Base-by-base conservation (phyloP, 2,888 invertebrate genomes). In the Acanthosepion pharaonis region DNA sequence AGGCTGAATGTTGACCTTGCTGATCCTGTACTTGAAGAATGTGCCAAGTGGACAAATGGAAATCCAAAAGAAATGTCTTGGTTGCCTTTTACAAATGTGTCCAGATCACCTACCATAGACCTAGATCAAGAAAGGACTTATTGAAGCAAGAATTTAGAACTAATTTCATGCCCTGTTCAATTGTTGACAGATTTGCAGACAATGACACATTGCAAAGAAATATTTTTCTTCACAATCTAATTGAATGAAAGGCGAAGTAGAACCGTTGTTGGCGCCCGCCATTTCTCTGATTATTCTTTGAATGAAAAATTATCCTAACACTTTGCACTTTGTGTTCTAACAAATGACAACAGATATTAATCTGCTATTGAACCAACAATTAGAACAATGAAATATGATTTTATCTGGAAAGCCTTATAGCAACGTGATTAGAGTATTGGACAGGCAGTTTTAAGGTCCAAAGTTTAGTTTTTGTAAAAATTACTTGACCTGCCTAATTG, bases 1-100 rank as follows among this genome's bases (percentile, higher is more conserved):
- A 78, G n/a, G 78, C 78, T 78, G 78, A 78, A 78, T n/a, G n/a
- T n/a, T 78, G 78, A 78, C 78, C 78, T n/a, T 78, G n/a, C n/a
- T n/a, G 78, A 78, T 78, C 78, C 78, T 78, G 15, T n/a, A n/a
- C n/a, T n/a, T n/a, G n/a, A n/a, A 78, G n/a, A 78, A 78, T 33
- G 78, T n/a, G n/a, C 78, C 78, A n/a, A n/a, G 78, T n/a, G n/a
- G 33, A 78, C 11, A n/a, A 78, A 78, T n/a, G 11, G 78, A n/a
- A 78, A n/a, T 78, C n/a, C n/a, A n/a, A 78, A 78, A 11, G 78
- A 78, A n/a, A 78, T 78, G 78, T 78, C 78, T n/a, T 33, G 11
- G 78, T 78, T 78, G n/a, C n/a, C 78, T 78, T 78, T 78, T 78
- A 78, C 78, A 78, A 78, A 78, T 78, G 78, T 78, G 78, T n/a